Conservation (phyloP, 2,113 vertebrate genomes). For the Anser cygnoides region DNA sequence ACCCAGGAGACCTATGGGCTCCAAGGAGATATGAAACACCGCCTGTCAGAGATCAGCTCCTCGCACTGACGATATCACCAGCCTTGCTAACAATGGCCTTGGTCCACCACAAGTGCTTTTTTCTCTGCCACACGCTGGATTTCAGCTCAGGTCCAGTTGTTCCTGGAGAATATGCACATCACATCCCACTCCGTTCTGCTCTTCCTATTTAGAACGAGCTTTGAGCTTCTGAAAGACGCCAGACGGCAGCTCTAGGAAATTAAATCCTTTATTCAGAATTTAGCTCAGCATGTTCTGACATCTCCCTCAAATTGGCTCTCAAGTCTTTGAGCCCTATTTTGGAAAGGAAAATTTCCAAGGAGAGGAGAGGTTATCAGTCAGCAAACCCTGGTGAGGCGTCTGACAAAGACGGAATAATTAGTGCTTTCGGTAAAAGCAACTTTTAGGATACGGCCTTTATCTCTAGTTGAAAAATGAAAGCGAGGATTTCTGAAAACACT, state of each 20-base stretch:
- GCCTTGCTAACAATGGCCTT: background rate
- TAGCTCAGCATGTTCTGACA: background rate
- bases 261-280: background rate
- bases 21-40: background rate
- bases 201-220: background rate
- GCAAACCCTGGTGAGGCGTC: background rate
- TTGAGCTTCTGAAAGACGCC: background rate
- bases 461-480: background rate
- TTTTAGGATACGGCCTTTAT: background rate
- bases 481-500: background rate
- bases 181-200: background rate
- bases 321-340: background rate
- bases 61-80: background rate
- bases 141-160: background rate
- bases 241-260: background rate
- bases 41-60: background rate
- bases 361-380: background rate
- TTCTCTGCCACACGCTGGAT: background rate
- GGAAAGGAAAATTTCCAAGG: background rate
- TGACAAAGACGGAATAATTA: background rate
- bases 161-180: background rate
- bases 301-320: background rate
- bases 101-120: background rate
- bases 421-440: background rate
- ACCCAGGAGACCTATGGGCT: background rate